A percentile compares a stretch with the other conserved stretches of the same genome.
phyloP scores from a whole-genome alignment of 2,797 vertebrate genomes.

The Falco columbarius region DNA sequence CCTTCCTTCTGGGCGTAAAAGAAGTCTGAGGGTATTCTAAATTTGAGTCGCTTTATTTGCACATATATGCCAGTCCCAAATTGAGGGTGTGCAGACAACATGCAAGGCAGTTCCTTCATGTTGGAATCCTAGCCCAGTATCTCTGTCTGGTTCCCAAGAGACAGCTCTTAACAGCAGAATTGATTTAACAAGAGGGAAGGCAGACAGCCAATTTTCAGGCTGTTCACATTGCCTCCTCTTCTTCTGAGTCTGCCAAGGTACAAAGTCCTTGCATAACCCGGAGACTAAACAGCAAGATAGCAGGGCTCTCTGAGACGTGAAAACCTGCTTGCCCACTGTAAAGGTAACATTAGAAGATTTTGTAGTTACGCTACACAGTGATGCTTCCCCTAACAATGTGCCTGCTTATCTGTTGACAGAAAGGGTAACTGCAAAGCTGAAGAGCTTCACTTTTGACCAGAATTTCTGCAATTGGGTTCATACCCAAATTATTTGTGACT shows the following conservation, averaged over 20 bases:
- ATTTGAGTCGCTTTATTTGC: background rate
- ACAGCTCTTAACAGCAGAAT: constrained; percentile 8
- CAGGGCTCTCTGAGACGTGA: background rate
- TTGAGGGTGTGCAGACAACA: background rate
- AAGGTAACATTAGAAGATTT: background rate
- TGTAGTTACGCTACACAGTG: background rate
- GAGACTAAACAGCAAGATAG: background rate
- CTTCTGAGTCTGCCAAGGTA: constrained; percentile 46
- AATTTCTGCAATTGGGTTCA: background rate
- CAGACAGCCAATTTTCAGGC: constrained; percentile 57
- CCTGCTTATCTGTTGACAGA: background rate
- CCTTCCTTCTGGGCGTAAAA: background rate
- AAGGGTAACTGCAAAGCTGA: background rate
- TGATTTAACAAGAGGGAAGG: constrained; percentile 1
- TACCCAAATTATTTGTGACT: background rate
- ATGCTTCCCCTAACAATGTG: background rate
- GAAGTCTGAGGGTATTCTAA: constrained; percentile 13
- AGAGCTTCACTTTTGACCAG: background rate
- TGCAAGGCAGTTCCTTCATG: background rate
- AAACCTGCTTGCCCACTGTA: background rate
- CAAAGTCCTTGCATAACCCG: constrained; percentile 58
- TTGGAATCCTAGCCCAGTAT: constrained; percentile 22
- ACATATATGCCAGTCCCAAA: background rate
- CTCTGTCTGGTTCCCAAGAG: constrained; percentile 51
- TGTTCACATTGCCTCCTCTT: constrained; percentile 31